Conservation (phyloP, 2,113 vertebrate genomes). For the Patagioenas fasciata region DNA sequence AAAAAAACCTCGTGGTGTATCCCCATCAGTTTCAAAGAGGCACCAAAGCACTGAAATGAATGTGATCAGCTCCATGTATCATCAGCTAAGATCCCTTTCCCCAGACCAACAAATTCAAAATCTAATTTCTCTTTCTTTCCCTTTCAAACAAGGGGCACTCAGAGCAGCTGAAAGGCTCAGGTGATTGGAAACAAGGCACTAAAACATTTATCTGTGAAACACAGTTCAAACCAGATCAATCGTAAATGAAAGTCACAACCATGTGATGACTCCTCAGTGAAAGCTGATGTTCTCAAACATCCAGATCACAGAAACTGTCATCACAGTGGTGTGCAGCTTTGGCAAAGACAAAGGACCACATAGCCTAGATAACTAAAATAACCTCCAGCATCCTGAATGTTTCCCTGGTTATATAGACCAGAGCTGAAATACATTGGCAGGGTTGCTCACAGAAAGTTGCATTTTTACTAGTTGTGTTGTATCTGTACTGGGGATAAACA, state of each 20-base stretch:
- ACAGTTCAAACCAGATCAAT: background rate
- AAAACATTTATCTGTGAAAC: background rate
- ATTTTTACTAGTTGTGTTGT: conserved; percentile 5
- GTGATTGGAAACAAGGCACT: background rate
- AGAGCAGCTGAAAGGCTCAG: background rate
- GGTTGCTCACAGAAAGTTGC: background rate
- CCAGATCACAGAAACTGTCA: background rate
- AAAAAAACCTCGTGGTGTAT: background rate
- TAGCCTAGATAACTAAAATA: background rate
- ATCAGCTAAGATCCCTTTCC: background rate
- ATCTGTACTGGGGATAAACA: conserved; percentile 44
- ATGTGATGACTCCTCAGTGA: background rate
- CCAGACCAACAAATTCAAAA: background rate
- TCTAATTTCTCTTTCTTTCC: background rate
- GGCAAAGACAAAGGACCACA: background rate
- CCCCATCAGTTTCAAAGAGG: background rate
- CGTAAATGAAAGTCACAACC: background rate
- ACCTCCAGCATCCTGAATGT: background rate
- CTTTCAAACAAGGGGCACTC: background rate
- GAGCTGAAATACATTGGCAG: background rate
- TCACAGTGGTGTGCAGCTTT: background rate
- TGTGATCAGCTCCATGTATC: background rate
- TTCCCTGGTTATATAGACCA: background rate
- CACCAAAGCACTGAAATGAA: background rate
- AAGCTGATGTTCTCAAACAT: background rate